A percentile compares a stretch with the other conserved stretches of the same genome.
These are phyloP conservation scores for Clusia tigrina DNA, from an alignment of 2,888 invertebrate genomes.

Conservation along the genomic window DNA sequence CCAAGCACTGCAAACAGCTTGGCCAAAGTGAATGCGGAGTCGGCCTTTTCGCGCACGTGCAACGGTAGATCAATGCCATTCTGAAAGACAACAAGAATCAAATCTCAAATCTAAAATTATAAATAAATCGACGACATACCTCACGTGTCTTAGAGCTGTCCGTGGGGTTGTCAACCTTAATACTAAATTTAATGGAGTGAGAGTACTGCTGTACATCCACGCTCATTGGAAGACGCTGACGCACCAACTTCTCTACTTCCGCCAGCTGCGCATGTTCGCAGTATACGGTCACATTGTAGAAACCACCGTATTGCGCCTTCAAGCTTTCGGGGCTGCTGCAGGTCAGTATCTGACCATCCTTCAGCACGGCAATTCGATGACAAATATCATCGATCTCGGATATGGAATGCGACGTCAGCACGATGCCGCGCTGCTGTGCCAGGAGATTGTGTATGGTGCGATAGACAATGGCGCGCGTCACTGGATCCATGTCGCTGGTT, in stretches of 20 bases:
- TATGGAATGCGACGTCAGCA: conserved; percentile 64
- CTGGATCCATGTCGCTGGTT: conserved; percentile 76
- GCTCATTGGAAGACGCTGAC: conserved; percentile 45
- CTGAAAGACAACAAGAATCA: conserved; percentile 23
- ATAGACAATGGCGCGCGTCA: conserved; percentile 62
- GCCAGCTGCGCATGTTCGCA: conserved; percentile 51
- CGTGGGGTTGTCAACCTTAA: conserved; percentile 44
- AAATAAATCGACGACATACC: conserved; percentile 19
- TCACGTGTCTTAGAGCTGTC: conserved; percentile 25
- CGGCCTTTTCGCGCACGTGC: conserved; percentile 11
- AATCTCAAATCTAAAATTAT: neutral
- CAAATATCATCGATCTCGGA: conserved; percentile 64
- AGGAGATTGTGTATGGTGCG: conserved; percentile 59
- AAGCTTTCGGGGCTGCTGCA: conserved; percentile 58
- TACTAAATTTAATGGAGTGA: conserved; percentile 58
- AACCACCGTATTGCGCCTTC: conserved; percentile 58
- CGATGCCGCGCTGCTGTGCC: conserved; percentile 55
- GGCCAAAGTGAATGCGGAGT: conserved; percentile 36
- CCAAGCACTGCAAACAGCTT: conserved; percentile 51
- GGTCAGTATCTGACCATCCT: conserved; percentile 60
- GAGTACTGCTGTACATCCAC: conserved; percentile 56
- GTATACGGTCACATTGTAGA: conserved; percentile 59
- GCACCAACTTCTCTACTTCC: conserved; percentile 51
- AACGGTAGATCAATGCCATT: conserved; percentile 28
- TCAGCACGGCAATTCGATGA: conserved; percentile 61